A percentile compares a stretch with the other conserved stretches of the same genome.
phyloP scores from a whole-genome alignment of 1,140 invertebrate species.

The Ruditapes philippinarum region DNA sequence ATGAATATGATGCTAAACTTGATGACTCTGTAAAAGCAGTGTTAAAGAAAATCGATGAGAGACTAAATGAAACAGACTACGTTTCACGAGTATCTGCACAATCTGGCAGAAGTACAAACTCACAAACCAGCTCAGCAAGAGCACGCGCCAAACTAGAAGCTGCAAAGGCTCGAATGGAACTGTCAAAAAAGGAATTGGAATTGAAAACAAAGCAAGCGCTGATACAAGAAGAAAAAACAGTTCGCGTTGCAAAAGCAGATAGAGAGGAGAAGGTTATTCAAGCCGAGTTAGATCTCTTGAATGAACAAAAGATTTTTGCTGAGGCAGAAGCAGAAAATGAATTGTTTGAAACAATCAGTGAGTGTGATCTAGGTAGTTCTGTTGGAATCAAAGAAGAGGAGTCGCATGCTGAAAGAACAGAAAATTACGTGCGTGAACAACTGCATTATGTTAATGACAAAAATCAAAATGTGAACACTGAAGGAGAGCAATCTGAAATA shows the following conservation, averaged over 20 bases:
- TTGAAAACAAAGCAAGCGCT: neutral
- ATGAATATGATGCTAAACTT: no score
- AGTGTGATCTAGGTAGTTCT: slow-evolving; percentile 43
- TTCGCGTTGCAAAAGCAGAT: neutral
- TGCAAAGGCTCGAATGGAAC: neutral
- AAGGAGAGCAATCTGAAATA: no score
- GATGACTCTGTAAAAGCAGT: no score
- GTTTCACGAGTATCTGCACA: neutral
- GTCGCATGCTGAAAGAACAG: slow-evolving; percentile 38
- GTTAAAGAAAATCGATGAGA: no score
- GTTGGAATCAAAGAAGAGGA: slow-evolving; percentile 57
- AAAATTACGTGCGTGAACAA: slow-evolving; percentile 55
- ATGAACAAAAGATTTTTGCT: neutral
- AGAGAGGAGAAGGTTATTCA: neutral
- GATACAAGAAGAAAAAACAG: neutral
- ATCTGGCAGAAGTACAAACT: neutral
- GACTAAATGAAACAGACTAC: no score
- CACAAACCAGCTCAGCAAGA: neutral
- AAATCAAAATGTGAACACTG: neutral
- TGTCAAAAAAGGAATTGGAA: neutral
- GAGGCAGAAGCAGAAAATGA: slow-evolving; percentile 26
- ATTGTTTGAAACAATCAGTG: slow-evolving; percentile 5
- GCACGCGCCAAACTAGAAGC: neutral
- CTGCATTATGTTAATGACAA: slow-evolving; percentile 45
- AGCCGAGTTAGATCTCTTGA: neutral